Percentiles rank a stretch among this genome's conserved stretches.
Conservation (phyloP, 2,888 invertebrate genomes). For the Punctoribates punctum region DNA sequence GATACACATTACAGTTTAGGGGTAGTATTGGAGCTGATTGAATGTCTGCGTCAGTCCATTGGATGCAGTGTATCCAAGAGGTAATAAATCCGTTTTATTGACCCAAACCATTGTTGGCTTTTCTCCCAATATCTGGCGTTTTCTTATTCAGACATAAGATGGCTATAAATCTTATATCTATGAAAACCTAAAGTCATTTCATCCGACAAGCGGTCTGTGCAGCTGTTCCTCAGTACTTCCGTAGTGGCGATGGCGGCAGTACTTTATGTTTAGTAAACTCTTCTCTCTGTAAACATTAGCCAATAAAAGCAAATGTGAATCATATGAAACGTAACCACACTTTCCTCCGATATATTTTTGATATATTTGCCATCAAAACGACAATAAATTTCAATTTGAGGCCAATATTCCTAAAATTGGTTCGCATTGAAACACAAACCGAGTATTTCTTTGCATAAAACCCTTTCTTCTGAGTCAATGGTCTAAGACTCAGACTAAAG, state of each 20-base stretch:
- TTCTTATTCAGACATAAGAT: constrained; percentile 18
- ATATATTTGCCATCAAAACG: constrained; percentile 1
- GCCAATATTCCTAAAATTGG: not conserved
- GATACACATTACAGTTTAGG: too few species aligned
- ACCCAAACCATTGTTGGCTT: constrained; percentile 36
- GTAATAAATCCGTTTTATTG: constrained; percentile 37
- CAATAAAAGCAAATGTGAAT: constrained; percentile 3
- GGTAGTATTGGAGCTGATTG: not conserved
- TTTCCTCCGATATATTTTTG: not conserved
- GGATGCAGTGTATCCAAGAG: not conserved
- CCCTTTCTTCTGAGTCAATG: too few species aligned
- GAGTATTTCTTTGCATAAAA: too few species aligned
- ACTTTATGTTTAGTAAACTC: not conserved
- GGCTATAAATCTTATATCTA: constrained; percentile 25
- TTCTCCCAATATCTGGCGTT: constrained; percentile 10
- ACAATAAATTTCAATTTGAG: constrained; percentile 2
- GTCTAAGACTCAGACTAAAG: too few species aligned
- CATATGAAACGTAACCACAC: constrained; percentile 12
- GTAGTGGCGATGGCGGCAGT: constrained; percentile 10
- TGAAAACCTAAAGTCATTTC: not conserved
- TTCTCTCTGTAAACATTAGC: constrained; percentile 11
- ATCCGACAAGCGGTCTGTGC: constrained; percentile 6
- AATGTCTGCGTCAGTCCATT: constrained; percentile 11
- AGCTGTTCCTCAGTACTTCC: constrained; percentile 30
- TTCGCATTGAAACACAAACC: too few species aligned